These are phyloP conservation scores for Mormyrops attenuatus DNA, from an alignment of 2,797 vertebrate genomes.

Conservation along the genomic window DNA sequence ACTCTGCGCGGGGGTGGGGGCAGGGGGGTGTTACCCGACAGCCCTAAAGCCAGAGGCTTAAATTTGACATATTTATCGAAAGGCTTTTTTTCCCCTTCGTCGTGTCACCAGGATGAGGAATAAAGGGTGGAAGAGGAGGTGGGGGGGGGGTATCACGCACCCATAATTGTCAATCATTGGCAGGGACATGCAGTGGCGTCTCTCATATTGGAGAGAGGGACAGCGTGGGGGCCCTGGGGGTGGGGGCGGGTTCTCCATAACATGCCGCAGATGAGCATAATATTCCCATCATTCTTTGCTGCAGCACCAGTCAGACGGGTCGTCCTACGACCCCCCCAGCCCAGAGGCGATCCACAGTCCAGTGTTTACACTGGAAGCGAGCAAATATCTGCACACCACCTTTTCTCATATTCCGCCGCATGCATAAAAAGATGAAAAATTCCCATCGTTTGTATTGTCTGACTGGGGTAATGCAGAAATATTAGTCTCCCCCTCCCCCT, in stretches of 20 bases:
- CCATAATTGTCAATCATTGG: conserved; percentile 85
- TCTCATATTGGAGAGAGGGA: conserved; percentile 90
- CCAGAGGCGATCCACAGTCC: conserved; percentile 87
- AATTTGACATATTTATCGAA: conserved; percentile 86
- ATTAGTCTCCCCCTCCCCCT: conserved; percentile 96
- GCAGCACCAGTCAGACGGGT: conserved; percentile 69
- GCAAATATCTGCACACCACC: conserved; percentile 93
- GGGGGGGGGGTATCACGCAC: conserved; percentile 80
- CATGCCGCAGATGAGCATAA: conserved; percentile 90
- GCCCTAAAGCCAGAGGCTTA: conserved; percentile 70
- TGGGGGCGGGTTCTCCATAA: conserved; percentile 60
- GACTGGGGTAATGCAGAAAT: conserved; percentile 98
- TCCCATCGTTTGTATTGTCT: conserved; percentile 98
- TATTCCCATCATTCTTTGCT: conserved; percentile 99
- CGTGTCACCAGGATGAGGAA: conserved; percentile 70
- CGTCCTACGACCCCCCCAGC: conserved; percentile 69
- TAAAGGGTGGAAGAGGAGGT: conserved; percentile 71
- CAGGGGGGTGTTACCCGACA: conserved; percentile 72
- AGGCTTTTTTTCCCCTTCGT: conserved; percentile 73
- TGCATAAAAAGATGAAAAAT: conserved; percentile 99
- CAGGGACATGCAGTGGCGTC: conserved; percentile 68
- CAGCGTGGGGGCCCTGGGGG: conserved; percentile 69
- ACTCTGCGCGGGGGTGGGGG: conserved; percentile 49
- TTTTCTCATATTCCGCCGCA: conserved; percentile 99
- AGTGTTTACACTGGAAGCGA: conserved; percentile 84